A percentile compares a stretch with the other conserved stretches of the same genome.
Conservation (phyloP, 2,113 vertebrate species). For the Mionectes macconnelli region DNA sequence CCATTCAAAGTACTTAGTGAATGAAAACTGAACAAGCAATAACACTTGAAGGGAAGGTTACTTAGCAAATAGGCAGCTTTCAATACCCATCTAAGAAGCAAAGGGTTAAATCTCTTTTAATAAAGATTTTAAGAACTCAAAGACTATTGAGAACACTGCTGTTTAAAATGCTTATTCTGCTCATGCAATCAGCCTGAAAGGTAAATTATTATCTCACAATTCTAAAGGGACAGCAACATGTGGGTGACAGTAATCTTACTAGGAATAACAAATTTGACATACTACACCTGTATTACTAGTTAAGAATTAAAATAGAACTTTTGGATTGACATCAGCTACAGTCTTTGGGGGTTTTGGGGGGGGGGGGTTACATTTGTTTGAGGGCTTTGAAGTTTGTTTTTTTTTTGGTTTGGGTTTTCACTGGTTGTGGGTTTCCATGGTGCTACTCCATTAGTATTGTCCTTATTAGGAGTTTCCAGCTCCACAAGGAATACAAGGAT, state of each 20-base stretch:
- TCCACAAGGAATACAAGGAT: neutral
- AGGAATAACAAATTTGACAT: neutral
- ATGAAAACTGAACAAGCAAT: conserved; percentile 38
- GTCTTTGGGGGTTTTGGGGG: neutral
- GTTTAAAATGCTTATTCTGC: neutral
- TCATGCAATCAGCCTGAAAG: neutral
- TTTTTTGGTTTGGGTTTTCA: neutral
- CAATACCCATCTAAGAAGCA: neutral
- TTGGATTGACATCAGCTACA: neutral
- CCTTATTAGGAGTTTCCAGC: neutral
- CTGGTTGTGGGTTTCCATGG: neutral
- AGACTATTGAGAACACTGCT: conserved; percentile 7
- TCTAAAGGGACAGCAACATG: neutral
- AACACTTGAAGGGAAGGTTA: neutral
- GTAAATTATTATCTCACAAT: neutral
- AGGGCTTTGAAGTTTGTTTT: no score
- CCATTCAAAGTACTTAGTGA: conserved; percentile 31
- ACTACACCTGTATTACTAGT: neutral
- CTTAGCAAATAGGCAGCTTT: conserved; percentile 49
- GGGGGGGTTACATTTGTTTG: no score
- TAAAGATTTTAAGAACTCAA: neutral
- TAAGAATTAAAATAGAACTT: neutral
- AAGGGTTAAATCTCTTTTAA: neutral
- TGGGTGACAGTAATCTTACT: neutral
- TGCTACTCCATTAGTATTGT: no score